Evolutionary conservation across 2,888 invertebrate species (phyloP), one percentile per base, ranked within the genome.

Genomic region (Cabera pusaria): DNA sequence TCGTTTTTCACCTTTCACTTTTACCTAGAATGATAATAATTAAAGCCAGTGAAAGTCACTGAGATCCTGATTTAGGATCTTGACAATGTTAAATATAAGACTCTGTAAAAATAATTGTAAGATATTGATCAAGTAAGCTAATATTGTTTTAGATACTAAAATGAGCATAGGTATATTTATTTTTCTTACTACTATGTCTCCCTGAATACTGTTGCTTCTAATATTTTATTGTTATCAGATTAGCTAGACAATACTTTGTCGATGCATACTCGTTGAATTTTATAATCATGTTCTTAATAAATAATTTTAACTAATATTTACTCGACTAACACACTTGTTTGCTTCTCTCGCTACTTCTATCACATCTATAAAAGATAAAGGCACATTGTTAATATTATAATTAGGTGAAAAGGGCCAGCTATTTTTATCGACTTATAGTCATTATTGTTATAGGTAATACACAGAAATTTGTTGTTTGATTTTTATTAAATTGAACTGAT

Each of bases 401-500:
- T 61, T 72, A 72, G 63, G 45, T 69, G 48, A 72, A 64, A 72
- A 71, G 61, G 81, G 77, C 79, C 79, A 78, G 78, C 76, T 66
- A 63, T 71, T 63, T 62, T 69, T 60, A 64, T 63, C 53, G 68
- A 76, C 68, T 71, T 64, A 59, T 72, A 56, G 74, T 75, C 72
- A 73, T 72, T 75, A 65, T 69, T 59, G 56, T 71, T 68, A 62
- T 80, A 72, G 67, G 66, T 75, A 37, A 54, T 73, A 75, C 59
- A 64, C 64, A 66, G 64, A 74, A 71, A 73, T 69, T 63, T 77
- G 69, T 83, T 78, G 87, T 87, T 87, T 87, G 85, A 86, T 87
- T 88, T 81, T 75, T 81, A 82, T 78, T 77, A 76, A 87, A 87
- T 87, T 87, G 86, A 87, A 87, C 85, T 84, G 72, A 73, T 73